Conservation (phyloP, 1,140 invertebrate species). For the Trinorchestia longiramus region DNA sequence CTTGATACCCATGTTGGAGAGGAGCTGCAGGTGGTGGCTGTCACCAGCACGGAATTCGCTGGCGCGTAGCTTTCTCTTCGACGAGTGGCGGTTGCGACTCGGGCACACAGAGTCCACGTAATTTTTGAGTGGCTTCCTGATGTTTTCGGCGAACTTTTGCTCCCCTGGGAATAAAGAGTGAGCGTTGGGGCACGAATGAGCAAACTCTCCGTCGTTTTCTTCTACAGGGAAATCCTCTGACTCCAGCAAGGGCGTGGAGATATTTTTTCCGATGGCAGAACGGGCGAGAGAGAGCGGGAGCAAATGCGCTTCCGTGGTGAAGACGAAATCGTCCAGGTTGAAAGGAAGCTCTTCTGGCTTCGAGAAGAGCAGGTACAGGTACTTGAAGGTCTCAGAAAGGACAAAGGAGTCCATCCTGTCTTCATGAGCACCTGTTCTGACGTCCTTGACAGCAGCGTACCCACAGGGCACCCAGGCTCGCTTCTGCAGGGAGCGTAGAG, state of each 20-base stretch:
- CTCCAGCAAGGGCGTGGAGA: constrained; percentile 16
- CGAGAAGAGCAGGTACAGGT: constrained; percentile 93
- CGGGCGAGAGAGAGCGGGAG: constrained; percentile 86
- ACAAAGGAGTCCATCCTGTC: constrained; percentile 98
- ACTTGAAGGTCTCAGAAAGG: constrained; percentile 97
- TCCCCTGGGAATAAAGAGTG: constrained; percentile 83
- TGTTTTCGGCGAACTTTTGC: constrained; percentile 72
- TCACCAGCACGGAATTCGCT: constrained; percentile 86
- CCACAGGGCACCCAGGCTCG: constrained; percentile 93
- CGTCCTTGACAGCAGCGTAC: constrained; percentile 96
- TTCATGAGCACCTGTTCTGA: constrained; percentile 89
- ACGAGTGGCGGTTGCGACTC: constrained; percentile 73
- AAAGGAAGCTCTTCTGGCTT: constrained; percentile 88
- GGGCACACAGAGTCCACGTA: constrained; percentile 84
- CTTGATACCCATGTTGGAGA: constrained; percentile 94
- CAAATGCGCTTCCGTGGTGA: constrained; percentile 97
- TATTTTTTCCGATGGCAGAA: constrained; percentile 69
- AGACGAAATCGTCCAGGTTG: constrained; percentile 95
- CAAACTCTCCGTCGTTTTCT: constrained; percentile 72
- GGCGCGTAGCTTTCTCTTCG: constrained; percentile 78
- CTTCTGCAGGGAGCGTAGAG: constrained; percentile 90
- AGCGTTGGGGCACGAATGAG: constrained; percentile 87
- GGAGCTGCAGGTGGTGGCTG: constrained; percentile 87
- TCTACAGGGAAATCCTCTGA: not conserved
- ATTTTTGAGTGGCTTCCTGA: constrained; percentile 80